phyloP scores from a whole-genome alignment of 2,888 invertebrate species.

The Periphyllus acericola region DNA sequence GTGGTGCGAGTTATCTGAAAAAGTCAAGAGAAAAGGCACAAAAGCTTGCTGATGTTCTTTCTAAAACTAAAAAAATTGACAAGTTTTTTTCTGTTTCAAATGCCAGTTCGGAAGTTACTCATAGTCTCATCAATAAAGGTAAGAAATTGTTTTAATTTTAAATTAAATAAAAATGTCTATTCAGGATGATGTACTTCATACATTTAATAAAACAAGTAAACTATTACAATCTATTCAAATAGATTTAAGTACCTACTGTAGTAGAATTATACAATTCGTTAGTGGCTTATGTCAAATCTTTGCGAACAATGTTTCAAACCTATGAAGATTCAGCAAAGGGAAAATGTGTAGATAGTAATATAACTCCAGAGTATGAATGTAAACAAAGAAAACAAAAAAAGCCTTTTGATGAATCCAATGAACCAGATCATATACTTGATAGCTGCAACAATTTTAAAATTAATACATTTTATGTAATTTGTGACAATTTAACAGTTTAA shows the following conservation, averaged over 20 bases:
- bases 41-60: too few species aligned
- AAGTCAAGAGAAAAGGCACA: too few species aligned
- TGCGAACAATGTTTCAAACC: constrained; percentile 6
- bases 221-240: constrained; percentile 47
- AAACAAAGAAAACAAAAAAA: not conserved
- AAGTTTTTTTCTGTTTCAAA: too few species aligned
- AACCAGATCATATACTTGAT: not conserved
- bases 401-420: not conserved
- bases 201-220: constrained; percentile 30
- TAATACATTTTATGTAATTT: too few species aligned
- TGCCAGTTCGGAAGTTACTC: too few species aligned
- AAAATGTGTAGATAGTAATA: not conserved
- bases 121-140: too few species aligned
- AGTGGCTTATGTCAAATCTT: not conserved
- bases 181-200: constrained; percentile 26
- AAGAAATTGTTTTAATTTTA: too few species aligned
- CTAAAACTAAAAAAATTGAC: too few species aligned
- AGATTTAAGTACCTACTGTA: constrained; percentile 22
- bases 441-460: not conserved
- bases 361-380: not conserved
- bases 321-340: constrained; percentile 17
- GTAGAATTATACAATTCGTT: constrained; percentile 20
- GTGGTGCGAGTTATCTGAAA: too few species aligned
- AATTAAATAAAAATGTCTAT: too few species aligned
- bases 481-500: not conserved